These are phyloP conservation scores for Papilio aristodemus DNA, from an alignment of 1,140 invertebrate species.

Conservation along the genomic window DNA sequence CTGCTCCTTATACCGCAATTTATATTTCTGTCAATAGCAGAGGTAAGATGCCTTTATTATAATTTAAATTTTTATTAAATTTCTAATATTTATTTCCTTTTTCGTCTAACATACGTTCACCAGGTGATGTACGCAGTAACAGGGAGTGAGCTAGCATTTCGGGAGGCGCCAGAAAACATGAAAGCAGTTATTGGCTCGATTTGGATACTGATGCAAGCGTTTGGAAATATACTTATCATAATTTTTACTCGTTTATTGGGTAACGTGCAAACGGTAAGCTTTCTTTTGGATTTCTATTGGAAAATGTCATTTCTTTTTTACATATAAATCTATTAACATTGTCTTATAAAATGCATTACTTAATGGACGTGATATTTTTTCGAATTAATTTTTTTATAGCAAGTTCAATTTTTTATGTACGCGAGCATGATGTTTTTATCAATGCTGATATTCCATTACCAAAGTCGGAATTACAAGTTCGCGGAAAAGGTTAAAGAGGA, in stretches of 20 bases:
- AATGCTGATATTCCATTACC: slow-evolving; percentile 6
- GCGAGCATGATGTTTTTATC: background rate
- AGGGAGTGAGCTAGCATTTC: slow-evolving; percentile 95
- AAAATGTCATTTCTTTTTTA: too few relatives aligned
- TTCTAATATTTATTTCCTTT: too few relatives aligned
- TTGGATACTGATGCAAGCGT: slow-evolving; percentile 93
- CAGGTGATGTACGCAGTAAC: slow-evolving; percentile 95
- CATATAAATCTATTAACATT: too few relatives aligned
- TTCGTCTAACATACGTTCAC: too few relatives aligned
- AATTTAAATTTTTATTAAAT: too few relatives aligned
- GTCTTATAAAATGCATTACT: too few relatives aligned
- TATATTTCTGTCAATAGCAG: slow-evolving; percentile 87
- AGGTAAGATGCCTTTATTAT: slow-evolving; percentile 50
- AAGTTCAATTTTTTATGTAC: background rate
- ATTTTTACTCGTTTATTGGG: slow-evolving; percentile 61
- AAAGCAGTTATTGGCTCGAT: slow-evolving; percentile 94
- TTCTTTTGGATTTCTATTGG: background rate
- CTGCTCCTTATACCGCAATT: slow-evolving; percentile 91
- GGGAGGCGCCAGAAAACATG: slow-evolving; percentile 94
- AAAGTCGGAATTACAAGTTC: background rate
- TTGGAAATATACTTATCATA: slow-evolving; percentile 93
- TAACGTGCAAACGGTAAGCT: slow-evolving; percentile 56
- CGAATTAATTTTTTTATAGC: slow-evolving; percentile 1
- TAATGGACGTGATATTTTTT: slow-evolving; percentile 20
- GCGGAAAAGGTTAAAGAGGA: background rate